Evolutionary conservation across 2,113 vertebrate genomes (phyloP).

Genomic region (Tragelaphus strepsiceros): DNA sequence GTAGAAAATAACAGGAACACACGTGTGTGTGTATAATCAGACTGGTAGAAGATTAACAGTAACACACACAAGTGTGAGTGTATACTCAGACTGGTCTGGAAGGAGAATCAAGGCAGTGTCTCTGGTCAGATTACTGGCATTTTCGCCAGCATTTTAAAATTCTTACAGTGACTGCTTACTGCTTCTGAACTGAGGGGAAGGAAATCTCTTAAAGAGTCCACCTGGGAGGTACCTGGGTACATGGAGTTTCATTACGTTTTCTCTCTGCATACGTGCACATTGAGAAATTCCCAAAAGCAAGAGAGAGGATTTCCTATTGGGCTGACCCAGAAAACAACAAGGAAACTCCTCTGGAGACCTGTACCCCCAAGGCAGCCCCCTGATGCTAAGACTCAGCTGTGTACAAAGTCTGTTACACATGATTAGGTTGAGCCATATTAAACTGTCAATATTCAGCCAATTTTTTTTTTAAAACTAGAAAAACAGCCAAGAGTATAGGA

Average conservation of each 20-base stretch:
- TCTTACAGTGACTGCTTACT: not conserved
- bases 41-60: not conserved
- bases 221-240: accelerated
- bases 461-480: not conserved
- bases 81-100: not conserved
- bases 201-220: not conserved
- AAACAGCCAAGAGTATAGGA: not conserved
- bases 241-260: not conserved
- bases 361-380: accelerated
- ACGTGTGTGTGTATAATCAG: not conserved
- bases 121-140: not conserved
- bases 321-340: not conserved
- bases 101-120: not conserved
- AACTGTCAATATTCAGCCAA: not conserved
- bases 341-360: not conserved
- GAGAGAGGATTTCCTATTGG: not conserved
- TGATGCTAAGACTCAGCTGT: not conserved
- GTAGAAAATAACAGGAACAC: not conserved
- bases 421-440: not conserved
- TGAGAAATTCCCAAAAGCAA: conserved; percentile 2
- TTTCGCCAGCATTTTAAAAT: not conserved
- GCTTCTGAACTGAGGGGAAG: not conserved
- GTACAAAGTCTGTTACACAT: not conserved
- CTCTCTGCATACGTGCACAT: not conserved
- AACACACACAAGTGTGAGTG: accelerated